These are phyloP conservation scores for Standfussiana lucernea DNA, from an alignment of 2,888 invertebrate species.

Conservation along the genomic window DNA sequence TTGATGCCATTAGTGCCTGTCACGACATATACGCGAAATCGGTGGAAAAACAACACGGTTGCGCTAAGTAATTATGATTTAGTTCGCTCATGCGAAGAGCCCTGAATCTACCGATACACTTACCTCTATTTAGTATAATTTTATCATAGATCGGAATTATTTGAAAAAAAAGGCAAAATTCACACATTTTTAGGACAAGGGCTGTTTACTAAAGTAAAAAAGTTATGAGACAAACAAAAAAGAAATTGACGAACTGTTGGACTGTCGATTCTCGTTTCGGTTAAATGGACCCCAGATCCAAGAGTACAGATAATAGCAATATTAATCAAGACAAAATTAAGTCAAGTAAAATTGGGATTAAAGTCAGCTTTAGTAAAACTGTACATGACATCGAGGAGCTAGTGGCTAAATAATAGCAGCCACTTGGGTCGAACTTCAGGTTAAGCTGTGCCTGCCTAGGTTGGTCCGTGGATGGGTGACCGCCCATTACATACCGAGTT, in stretches of 20 bases:
- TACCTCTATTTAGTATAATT: neutral
- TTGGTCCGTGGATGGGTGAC: too few species aligned
- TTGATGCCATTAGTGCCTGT: slow-evolving; percentile 19
- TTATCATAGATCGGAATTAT: neutral
- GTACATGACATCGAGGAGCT: neutral
- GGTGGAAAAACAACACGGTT: slow-evolving; percentile 26
- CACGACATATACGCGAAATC: slow-evolving; percentile 17
- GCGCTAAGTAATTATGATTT: slow-evolving; percentile 18
- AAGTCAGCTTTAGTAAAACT: neutral
- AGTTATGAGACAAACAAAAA: neutral
- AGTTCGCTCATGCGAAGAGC: slow-evolving; percentile 3
- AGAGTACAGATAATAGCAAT: neutral
- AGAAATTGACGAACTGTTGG: too few species aligned
- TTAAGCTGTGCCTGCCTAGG: too few species aligned
- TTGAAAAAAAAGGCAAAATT: too few species aligned
- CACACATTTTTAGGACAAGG: too few species aligned
- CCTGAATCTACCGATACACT: neutral
- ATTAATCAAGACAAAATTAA: neutral
- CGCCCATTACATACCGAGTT: too few species aligned
- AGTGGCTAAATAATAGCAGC: too few species aligned
- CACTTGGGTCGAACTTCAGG: too few species aligned
- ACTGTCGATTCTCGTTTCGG: neutral
- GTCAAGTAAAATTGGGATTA: neutral
- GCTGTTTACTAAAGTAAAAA: too few species aligned
- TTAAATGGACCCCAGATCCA: neutral